phyloP scores from a whole-genome alignment of 2,113 vertebrate species.

The Octodon degus region DNA sequence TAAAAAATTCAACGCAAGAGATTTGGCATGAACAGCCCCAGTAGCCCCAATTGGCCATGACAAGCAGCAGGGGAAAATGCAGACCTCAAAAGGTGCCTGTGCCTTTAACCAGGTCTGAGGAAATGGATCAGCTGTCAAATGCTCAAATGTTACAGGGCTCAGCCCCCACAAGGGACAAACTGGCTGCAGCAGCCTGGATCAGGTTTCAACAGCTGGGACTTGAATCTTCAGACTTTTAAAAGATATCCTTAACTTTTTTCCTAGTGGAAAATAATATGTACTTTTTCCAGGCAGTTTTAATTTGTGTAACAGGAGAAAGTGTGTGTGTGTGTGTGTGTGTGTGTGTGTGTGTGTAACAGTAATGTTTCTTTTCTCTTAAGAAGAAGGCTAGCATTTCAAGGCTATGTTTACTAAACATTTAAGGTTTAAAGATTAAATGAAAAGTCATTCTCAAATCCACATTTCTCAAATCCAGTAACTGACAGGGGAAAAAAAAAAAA shows the following conservation, averaged over 20 bases:
- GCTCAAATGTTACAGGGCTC: conserved; percentile 2
- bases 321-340: neutral
- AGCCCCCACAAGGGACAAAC: conserved; percentile 66
- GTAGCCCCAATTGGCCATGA: neutral
- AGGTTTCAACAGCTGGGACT: conserved; percentile 84
- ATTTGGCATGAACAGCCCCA: conserved; percentile 24
- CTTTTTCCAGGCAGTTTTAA: conserved; percentile 43
- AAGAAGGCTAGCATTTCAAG: neutral
- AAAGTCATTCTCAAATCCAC: conserved; percentile 36
- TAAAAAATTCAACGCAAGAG: conserved; percentile 55
- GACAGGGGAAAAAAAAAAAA: neutral
- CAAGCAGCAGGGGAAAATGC: neutral
- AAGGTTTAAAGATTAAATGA: conserved; percentile 34
- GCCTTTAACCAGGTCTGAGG: conserved; percentile 54
- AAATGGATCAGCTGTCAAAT: conserved; percentile 86
- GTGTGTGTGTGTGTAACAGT: neutral
- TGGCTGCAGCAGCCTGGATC: conserved; percentile 75
- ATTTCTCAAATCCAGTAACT: conserved; percentile 22
- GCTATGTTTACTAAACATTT: conserved; percentile 34
- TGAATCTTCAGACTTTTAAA: conserved; percentile 77
- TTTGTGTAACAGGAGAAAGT: neutral
- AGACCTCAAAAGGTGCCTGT: conserved; percentile 43
- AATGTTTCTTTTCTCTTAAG: conserved; percentile 12
- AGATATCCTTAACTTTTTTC: conserved; percentile 65
- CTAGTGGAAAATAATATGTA: neutral